Evolutionary conservation across 2,113 vertebrate genomes (phyloP).

Genomic region (Acrocephalus kingi): DNA sequence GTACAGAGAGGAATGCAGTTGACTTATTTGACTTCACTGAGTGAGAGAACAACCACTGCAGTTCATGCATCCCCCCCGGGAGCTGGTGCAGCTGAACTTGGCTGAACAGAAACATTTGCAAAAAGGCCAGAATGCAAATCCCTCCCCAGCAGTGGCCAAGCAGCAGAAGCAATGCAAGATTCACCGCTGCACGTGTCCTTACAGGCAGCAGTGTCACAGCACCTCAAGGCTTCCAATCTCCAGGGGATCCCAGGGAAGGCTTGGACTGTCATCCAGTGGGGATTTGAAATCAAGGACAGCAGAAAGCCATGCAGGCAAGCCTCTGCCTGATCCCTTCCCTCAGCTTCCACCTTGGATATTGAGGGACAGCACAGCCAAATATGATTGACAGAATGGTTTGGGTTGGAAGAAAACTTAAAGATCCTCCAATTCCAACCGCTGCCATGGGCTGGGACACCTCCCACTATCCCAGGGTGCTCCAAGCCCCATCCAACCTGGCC

Average conservation of each 20-base stretch:
- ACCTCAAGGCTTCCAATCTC: neutral
- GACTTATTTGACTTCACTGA: neutral
- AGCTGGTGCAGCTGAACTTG: neutral
- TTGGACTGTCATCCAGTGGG: neutral
- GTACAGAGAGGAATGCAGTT: neutral
- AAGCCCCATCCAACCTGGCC: neutral
- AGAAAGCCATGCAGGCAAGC: neutral
- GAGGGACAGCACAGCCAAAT: neutral
- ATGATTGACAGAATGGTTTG: neutral
- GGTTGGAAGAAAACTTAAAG: neutral
- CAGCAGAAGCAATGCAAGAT: neutral
- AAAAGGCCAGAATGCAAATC: neutral
- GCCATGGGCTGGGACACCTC: neutral
- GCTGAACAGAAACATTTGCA: neutral
- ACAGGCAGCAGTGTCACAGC: neutral
- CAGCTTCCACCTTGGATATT: neutral
- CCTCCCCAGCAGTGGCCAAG: neutral
- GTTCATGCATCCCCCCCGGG: neutral
- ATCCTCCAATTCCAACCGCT: neutral
- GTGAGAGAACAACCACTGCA: accelerated
- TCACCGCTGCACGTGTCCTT: neutral
- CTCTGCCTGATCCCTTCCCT: neutral
- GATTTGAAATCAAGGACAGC: neutral
- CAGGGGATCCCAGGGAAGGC: neutral
- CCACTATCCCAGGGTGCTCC: neutral